Evolutionary conservation across 2,797 vertebrate species (phyloP).

Genomic region (Rhinoraja longicauda): DNA sequence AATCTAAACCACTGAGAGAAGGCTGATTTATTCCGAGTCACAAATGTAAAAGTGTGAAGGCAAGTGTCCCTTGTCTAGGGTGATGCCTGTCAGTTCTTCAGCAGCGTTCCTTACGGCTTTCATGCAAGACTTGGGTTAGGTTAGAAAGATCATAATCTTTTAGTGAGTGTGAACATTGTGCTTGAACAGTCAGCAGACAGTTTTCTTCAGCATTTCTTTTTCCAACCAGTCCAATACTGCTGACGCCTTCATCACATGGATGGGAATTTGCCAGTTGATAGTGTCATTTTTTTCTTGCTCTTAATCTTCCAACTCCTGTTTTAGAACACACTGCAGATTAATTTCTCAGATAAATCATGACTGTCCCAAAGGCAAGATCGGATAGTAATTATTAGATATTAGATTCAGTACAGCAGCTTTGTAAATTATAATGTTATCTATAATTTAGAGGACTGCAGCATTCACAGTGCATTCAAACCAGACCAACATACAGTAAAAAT

Average conservation of each 20-base stretch:
- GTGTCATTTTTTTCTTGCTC: constrained; percentile 9
- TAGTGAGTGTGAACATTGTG: not conserved
- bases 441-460: constrained; percentile 43
- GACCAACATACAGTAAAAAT: not conserved
- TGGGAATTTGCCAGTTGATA: constrained; percentile 15
- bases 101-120: not conserved
- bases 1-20: not conserved
- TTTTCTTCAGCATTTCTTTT: constrained; percentile 20
- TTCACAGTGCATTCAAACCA: not conserved
- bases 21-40: not conserved
- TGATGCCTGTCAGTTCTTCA: not conserved
- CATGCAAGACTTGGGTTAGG: not conserved
- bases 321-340: constrained; percentile 43
- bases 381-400: constrained; percentile 45
- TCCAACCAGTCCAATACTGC: constrained; percentile 23
- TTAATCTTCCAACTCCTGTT: constrained; percentile 39
- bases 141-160: not conserved
- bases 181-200: not conserved
- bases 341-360: constrained; percentile 43
- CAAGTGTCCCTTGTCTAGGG: not conserved
- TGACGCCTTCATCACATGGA: constrained; percentile 38
- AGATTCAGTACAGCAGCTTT: constrained; percentile 43
- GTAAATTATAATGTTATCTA: constrained; percentile 43
- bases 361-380: constrained; percentile 42
- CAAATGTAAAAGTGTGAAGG: not conserved